Evolutionary conservation across 2,888 invertebrate genomes (phyloP).

Genomic region (Lysandra bellargus): DNA sequence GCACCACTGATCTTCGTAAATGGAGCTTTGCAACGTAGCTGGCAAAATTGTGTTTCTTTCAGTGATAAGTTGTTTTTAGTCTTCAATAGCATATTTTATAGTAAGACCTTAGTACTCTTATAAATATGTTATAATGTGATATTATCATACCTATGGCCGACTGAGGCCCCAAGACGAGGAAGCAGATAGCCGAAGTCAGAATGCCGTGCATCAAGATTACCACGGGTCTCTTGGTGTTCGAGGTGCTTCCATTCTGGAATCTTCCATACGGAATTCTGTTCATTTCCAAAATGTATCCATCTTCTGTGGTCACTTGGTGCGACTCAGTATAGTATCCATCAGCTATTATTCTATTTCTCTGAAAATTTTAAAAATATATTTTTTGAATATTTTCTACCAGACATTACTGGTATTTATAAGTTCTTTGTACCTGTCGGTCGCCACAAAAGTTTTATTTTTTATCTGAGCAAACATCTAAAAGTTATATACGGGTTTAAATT

Average conservation of each 20-base stretch:
- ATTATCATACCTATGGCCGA: slow-evolving; percentile 43
- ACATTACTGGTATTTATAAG: not conserved
- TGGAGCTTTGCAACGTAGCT: not conserved
- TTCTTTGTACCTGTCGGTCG: not conserved
- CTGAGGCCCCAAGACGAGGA: slow-evolving; percentile 41
- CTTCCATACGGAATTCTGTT: slow-evolving; percentile 47
- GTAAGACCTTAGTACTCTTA: not conserved
- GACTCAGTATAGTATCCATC: slow-evolving; percentile 46
- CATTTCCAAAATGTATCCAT: slow-evolving; percentile 49
- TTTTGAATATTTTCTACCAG: not conserved
- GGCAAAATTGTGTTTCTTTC: no score
- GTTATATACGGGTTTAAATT: not conserved
- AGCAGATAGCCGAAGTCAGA: slow-evolving; percentile 41
- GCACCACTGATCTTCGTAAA: not conserved
- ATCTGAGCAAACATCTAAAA: not conserved
- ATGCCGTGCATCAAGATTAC: slow-evolving; percentile 50
- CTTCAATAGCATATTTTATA: no score
- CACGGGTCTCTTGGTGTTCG: slow-evolving; percentile 40
- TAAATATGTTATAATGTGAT: not conserved
- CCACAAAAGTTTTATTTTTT: not conserved
- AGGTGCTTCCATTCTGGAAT: slow-evolving; percentile 32
- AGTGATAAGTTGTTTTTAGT: no score
- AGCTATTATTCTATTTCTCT: slow-evolving; percentile 3
- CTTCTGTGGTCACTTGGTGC: slow-evolving; percentile 45
- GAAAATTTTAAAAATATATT: not conserved